Evolutionary conservation across 2,113 vertebrate species (phyloP).

Genomic region (Ceyx cyanopectus): DNA sequence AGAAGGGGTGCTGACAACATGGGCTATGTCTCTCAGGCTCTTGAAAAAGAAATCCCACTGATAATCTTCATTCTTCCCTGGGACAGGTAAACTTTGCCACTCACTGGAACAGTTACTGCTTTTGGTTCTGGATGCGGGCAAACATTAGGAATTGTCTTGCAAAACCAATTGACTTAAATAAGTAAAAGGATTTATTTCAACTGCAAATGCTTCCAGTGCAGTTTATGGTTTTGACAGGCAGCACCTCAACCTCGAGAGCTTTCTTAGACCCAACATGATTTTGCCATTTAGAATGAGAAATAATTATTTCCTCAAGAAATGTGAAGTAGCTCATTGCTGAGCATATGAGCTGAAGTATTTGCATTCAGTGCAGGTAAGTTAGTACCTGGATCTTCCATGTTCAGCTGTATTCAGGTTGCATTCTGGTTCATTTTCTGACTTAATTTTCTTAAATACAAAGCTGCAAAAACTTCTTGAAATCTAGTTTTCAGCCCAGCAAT

Average conservation of each 20-base stretch:
- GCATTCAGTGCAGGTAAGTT: neutral
- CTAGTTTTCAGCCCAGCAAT: neutral
- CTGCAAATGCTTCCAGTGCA: neutral
- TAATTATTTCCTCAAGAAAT: neutral
- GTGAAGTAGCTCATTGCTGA: neutral
- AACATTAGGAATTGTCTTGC: neutral
- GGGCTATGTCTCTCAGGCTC: neutral
- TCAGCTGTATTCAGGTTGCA: rapidly evolving
- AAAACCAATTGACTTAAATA: neutral
- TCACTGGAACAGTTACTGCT: neutral
- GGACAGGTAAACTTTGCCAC: neutral
- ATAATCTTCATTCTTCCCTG: neutral
- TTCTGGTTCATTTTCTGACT: neutral
- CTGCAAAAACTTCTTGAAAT: neutral
- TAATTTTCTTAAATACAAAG: neutral
- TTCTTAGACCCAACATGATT: neutral
- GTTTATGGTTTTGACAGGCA: neutral
- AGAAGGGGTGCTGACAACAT: neutral
- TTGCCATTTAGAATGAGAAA: neutral
- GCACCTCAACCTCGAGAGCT: neutral
- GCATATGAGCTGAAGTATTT: neutral
- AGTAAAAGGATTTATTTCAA: neutral
- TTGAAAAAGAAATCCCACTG: neutral
- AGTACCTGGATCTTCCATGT: neutral
- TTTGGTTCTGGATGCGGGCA: neutral